These are phyloP conservation scores for Virgularia gustaviana DNA, from an alignment of 92 coral and sea anemone species.

Conservation along the genomic window DNA sequence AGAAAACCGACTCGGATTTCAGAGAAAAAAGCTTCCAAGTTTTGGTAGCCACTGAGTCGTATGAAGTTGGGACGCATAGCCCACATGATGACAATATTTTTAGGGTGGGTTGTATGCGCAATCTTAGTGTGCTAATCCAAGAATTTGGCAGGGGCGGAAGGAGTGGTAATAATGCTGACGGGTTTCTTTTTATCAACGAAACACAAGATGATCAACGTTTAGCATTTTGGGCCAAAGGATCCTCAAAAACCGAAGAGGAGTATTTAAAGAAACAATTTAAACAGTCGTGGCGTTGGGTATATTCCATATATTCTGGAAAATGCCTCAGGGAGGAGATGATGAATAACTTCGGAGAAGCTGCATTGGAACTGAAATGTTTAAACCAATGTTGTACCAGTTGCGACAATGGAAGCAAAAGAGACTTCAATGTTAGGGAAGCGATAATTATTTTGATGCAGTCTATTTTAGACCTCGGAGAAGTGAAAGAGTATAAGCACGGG, in stretches of 20 bases:
- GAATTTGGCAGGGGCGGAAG: too few species aligned
- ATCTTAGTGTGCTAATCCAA: too few species aligned
- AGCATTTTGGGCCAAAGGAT: slow-evolving; percentile 1
- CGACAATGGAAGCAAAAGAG: slow-evolving; percentile 26
- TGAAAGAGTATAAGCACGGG: slow-evolving; percentile 27
- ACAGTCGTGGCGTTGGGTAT: slow-evolving; percentile 58
- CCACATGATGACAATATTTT: too few species aligned
- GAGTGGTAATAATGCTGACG: too few species aligned
- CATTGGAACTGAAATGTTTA: slow-evolving; percentile 20
- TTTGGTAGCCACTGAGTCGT: too few species aligned
- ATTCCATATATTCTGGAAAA: slow-evolving; percentile 36
- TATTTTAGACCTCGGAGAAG: slow-evolving; percentile 31
- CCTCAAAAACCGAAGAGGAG: slow-evolving; percentile 27
- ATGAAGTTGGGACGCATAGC: slow-evolving; percentile 3
- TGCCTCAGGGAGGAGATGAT: slow-evolving; percentile 30
- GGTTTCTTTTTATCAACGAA: too few species aligned
- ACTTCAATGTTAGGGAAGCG: slow-evolving; percentile 46
- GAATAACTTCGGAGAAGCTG: background rate
- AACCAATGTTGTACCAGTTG: slow-evolving; percentile 59
- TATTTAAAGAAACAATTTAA: slow-evolving; percentile 2
- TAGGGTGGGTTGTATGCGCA: too few species aligned
- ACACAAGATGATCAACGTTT: too few species aligned
- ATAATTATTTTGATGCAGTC: slow-evolving; percentile 34
- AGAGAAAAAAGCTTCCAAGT: background rate
- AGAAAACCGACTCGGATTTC: slow-evolving; percentile 33